Evolutionary conservation across 2,113 vertebrate genomes (phyloP).

Genomic region (Narcine bancroftii): DNA sequence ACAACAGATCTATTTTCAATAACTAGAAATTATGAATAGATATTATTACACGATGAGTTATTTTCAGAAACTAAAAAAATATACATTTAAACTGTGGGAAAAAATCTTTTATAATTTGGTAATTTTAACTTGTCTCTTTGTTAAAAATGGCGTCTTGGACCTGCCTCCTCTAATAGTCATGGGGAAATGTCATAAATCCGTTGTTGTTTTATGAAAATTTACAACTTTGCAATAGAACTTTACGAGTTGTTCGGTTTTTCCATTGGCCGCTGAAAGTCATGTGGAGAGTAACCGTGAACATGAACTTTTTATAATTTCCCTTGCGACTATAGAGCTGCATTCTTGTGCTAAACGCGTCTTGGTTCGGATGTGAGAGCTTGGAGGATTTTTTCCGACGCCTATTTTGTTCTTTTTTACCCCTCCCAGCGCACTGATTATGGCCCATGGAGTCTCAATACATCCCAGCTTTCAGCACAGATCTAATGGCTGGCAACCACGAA

Average conservation of each 20-base stretch:
- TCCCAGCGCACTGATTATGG: constrained; percentile 55
- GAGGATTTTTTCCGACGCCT: constrained; percentile 8
- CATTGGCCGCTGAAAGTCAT: constrained; percentile 85
- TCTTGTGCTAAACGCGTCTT: constrained; percentile 77
- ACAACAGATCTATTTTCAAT: background rate
- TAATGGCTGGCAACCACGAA: constrained; percentile 52
- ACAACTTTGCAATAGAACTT: constrained; percentile 97
- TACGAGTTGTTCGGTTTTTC: constrained; percentile 80
- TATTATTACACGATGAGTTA: background rate
- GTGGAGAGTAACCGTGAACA: constrained; percentile 88
- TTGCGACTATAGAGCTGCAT: constrained; percentile 89
- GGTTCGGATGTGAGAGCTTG: constrained; percentile 56
- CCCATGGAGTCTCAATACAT: constrained; percentile 50
- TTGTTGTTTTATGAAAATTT: constrained; percentile 99
- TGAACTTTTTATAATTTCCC: constrained; percentile 99
- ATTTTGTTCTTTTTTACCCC: constrained; percentile 42
- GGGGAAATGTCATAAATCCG: constrained; percentile 94
- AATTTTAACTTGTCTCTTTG: constrained; percentile 52
- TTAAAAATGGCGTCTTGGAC: constrained; percentile 93
- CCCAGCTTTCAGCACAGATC: constrained; percentile 49
- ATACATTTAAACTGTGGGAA: constrained; percentile 19
- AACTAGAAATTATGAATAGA: no score
- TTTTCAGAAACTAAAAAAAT: background rate
- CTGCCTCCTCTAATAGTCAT: constrained; percentile 76
- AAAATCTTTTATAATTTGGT: constrained; percentile 36